Percentiles rank a stretch among this genome's conserved stretches.
These are phyloP conservation scores for Epinotia demarniana DNA, from an alignment of 2,888 invertebrate species.

Conservation along the genomic window DNA sequence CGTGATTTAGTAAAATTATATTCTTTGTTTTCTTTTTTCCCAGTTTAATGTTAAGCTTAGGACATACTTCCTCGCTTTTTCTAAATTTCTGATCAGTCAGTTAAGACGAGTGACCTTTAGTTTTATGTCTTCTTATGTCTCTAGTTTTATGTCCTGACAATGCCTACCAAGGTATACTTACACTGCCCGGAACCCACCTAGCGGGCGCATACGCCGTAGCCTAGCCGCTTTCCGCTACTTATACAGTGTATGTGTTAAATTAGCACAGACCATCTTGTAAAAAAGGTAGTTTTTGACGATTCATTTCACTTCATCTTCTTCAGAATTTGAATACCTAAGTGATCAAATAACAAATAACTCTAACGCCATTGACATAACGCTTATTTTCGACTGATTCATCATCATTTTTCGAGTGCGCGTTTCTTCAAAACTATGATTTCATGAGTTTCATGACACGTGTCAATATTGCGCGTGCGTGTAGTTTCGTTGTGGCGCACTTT, in stretches of 20 bases:
- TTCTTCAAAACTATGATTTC: neutral
- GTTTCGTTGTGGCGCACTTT: constrained; percentile 13
- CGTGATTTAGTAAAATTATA: neutral
- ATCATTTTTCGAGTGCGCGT: too few relatives aligned
- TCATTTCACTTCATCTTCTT: neutral
- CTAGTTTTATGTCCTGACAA: too few relatives aligned
- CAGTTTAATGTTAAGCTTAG: too few relatives aligned
- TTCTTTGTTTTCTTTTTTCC: too few relatives aligned
- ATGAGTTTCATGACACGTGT: constrained; percentile 7
- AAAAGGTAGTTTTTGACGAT: neutral
- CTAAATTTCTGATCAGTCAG: neutral
- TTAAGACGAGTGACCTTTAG: neutral
- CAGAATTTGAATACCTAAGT: neutral
- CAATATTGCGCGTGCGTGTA: constrained; percentile 7
- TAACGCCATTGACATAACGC: too few relatives aligned
- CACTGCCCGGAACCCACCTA: too few relatives aligned
- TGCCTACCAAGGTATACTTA: too few relatives aligned
- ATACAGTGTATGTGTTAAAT: neutral
- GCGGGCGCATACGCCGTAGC: too few relatives aligned
- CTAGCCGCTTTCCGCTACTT: too few relatives aligned
- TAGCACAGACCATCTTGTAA: neutral
- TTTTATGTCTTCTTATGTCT: neutral
- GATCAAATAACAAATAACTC: neutral
- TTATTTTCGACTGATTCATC: neutral
- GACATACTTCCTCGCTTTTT: too few relatives aligned